A percentile compares a stretch with the other conserved stretches of the same genome.
Evolutionary conservation across 2,797 vertebrate genomes (phyloP).

Genomic region (Scarus forsteni): DNA sequence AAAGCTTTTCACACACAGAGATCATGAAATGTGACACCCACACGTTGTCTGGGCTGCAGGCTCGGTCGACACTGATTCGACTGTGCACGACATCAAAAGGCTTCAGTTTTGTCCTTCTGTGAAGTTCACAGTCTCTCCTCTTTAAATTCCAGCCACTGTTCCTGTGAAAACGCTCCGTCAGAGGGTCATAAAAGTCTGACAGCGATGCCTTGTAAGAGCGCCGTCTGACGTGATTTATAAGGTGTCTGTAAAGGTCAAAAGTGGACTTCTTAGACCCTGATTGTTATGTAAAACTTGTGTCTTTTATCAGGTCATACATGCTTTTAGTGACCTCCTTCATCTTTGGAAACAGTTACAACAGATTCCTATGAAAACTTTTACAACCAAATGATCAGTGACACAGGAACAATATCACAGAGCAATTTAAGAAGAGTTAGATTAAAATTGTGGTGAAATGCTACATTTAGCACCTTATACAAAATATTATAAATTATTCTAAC

Average conservation of each 20-base stretch:
- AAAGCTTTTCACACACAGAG: conserved; percentile 44
- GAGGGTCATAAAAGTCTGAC: conserved; percentile 4
- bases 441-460: too few relatives aligned
- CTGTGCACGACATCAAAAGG: conserved; percentile 52
- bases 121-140: conserved; percentile 37
- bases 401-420: too few relatives aligned
- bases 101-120: conserved; percentile 30
- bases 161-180: not conserved
- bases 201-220: not conserved
- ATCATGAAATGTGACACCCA: conserved; percentile 67
- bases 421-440: too few relatives aligned
- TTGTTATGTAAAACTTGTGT: not conserved
- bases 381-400: too few relatives aligned
- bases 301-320: conserved; percentile 11
- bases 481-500: too few relatives aligned
- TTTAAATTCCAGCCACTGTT: conserved; percentile 44
- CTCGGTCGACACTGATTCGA: conserved; percentile 48
- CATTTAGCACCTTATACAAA: too few relatives aligned
- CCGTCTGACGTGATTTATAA: conserved; percentile 20
- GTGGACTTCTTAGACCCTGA: not conserved
- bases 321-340: not conserved
- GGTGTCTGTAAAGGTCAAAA: conserved; percentile 21
- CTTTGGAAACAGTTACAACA: too few relatives aligned
- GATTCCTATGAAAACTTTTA: too few relatives aligned
- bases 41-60: conserved; percentile 38